Evolutionary conservation across 1,140 invertebrate genomes (phyloP), one percentile per base, ranked within the genome.

Genomic region (Mercenaria mercenaria): DNA sequence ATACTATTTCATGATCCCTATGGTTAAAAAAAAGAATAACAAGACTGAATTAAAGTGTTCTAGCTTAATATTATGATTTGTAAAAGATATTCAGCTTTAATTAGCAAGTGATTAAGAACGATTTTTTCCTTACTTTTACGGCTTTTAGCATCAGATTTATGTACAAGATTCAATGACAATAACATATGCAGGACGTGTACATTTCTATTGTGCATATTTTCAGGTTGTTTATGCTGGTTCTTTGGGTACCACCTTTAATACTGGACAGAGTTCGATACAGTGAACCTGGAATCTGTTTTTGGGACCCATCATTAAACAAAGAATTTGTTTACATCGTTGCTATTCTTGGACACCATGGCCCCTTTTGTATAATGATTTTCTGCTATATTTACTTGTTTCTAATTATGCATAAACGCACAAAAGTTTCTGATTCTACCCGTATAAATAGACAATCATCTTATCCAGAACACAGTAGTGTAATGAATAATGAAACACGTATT

Each of bases 241-340:
- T 96, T 23, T 96, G 95, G 94, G 85, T 95, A n/a, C 95, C 95
- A n/a, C 90, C 95, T 0, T 95, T 94, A 87, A 90, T 95, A 23
- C 80, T 92, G 26, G 95, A 96, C 89, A 84, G 95, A 0, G 61
- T 96, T 0, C 69, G 88, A 34, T 88, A 94, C 88, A 90, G 80
- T 34, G 81, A 85, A 13, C 88, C 89, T 0, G 91, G 89, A 3
- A 85, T 93, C 43, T 96, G 95, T 80, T 93, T 91, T 37, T 96
- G 95, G 95, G 95, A 95, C 56, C 94, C 95, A 1, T 93, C 94
- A 0, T 50, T 92, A 18, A 96, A 96, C 91, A 88, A 86, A n/a
- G 92, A 94, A 64, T 94, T 94, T 89, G 95, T 96, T 26, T 79
- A 95, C 23, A 93, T 95, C 59, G 93, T 96, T 37, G 95, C 94